phyloP scores from a whole-genome alignment of 2,888 invertebrate genomes.

The Xestoiulus laeticollis region DNA sequence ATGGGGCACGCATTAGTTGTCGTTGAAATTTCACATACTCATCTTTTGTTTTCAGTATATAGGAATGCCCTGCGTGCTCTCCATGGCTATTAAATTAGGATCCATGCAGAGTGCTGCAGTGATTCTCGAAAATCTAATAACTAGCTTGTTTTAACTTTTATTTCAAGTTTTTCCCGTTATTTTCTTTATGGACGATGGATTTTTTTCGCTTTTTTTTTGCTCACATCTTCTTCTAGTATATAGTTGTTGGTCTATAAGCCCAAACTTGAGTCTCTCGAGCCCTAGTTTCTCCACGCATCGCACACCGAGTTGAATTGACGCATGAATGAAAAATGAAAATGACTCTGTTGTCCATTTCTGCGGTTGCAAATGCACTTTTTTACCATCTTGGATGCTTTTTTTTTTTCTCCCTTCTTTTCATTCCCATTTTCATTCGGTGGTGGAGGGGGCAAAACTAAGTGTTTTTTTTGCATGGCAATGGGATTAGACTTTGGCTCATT shows the following conservation, averaged over 20 bases:
- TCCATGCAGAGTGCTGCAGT: neutral
- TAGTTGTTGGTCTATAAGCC: too few relatives aligned
- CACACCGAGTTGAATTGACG: conserved; percentile 14
- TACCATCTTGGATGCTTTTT: neutral
- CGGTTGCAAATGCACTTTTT: conserved; percentile 49
- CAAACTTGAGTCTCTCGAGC: conserved; percentile 6
- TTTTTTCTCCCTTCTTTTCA: conserved; percentile 3
- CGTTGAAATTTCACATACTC: conserved; percentile 1
- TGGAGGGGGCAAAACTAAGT: conserved; percentile 16
- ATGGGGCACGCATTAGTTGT: neutral
- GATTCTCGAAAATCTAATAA: conserved; percentile 34
- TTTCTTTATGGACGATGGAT: neutral
- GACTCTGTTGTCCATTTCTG: conserved; percentile 50
- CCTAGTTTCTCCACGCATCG: neutral
- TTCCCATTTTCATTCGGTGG: conserved; percentile 41
- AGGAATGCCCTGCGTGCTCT: neutral
- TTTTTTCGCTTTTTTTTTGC: neutral
- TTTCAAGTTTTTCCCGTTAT: neutral
- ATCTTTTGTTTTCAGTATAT: neutral
- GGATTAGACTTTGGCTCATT: conserved; percentile 48
- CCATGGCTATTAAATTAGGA: conserved; percentile 22
- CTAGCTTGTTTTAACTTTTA: conserved; percentile 31
- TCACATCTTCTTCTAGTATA: too few relatives aligned
- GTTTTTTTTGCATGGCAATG: conserved; percentile 51
- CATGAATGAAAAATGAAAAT: conserved; percentile 52